Conservation (phyloP, 2,797 vertebrate genomes). For the Corythornis leucogaster region DNA sequence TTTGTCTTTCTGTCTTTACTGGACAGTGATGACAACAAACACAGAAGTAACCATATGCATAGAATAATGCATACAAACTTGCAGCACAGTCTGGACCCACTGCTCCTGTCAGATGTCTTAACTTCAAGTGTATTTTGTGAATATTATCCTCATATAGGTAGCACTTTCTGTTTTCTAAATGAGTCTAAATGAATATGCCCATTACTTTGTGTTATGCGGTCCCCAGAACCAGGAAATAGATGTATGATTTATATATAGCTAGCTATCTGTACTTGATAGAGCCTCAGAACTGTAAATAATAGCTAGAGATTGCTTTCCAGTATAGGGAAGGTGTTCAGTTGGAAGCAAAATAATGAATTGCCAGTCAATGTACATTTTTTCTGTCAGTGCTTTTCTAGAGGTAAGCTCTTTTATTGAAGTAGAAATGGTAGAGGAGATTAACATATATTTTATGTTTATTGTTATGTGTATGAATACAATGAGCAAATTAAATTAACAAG, state of each 20-base stretch:
- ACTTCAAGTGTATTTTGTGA: background rate
- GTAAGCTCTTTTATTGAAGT: background rate
- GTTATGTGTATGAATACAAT: background rate
- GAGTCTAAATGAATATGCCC: background rate
- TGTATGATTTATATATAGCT: background rate
- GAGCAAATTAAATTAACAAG: conserved; percentile 18
- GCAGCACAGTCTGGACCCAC: background rate
- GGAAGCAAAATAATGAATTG: background rate
- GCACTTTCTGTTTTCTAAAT: background rate
- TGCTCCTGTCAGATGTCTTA: background rate
- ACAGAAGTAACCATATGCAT: background rate
- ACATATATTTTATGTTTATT: background rate
- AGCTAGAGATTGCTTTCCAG: background rate
- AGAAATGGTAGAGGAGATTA: background rate
- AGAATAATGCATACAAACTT: background rate
- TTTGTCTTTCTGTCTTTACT: background rate
- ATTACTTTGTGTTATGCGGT: background rate
- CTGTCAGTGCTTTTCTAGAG: background rate
- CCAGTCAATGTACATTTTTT: background rate
- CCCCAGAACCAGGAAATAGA: background rate
- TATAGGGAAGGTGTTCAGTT: background rate
- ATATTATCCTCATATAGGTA: background rate
- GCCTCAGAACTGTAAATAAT: background rate
- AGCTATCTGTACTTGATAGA: background rate
- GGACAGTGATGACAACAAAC: background rate